Base-by-base conservation (phyloP, 1,140 invertebrate species). In the Pseudoatta argentina region DNA sequence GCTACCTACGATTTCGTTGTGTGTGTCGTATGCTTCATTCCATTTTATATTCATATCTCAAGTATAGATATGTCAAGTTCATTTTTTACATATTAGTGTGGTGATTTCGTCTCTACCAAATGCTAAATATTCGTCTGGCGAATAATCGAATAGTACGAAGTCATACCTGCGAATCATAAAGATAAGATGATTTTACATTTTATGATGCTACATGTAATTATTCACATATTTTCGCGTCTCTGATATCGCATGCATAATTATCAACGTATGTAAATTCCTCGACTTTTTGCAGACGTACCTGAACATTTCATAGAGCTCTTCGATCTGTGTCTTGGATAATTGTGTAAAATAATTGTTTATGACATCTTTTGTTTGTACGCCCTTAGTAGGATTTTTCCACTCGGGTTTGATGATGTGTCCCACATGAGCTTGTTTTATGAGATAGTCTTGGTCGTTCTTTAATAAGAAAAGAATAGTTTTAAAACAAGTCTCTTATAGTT, bases 81-180 rank as follows among this genome's bases (percentile, higher is more conserved):
- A 94, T 77, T 95, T 94, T 92, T 94, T 95, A 89, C 94, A 95
- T 16, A 92, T 92, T 85, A 94, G 82, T 27, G 91, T 91, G 10
- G 92, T 93, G 44, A 93, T 90, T 81, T 95, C 95, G 79, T 96
- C 95, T 71, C 95, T 95, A 27, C 97, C 97, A 89, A 97, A 96
- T 66, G 97, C 96, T 79, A 97, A 95, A 92, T 97, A 98, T 83
- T 96, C 97, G 61, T 97, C 96, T 73, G 97, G 95, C 75, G 97
- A 97, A 91, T 98, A 98, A 92, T 97, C 97, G 94, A 98, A 98
- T 51, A 98, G 95, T 93, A 97, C 96, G 94, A 98, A 98, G 94
- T 98, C 98, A 91, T 98, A 97, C 93, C 97, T 98, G 94, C 1
- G 7, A 55, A 96, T 96, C 86, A 14, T 24, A 53, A 86, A 59